Base-by-base conservation (phyloP, 2,797 vertebrate species). In the Eutrigla gurnardus region DNA sequence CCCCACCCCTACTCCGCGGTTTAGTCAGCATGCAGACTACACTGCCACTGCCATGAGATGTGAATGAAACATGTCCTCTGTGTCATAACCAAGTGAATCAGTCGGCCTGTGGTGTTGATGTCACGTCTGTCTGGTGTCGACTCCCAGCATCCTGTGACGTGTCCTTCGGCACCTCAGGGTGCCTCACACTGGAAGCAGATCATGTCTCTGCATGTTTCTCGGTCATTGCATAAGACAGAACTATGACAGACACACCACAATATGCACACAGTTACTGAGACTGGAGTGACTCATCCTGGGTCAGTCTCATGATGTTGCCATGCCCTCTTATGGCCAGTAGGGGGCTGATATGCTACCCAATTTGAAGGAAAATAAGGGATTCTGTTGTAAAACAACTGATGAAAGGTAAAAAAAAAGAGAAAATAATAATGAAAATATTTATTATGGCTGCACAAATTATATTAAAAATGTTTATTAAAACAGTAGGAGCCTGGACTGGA, bases 301-400 rank as follows among this genome's bases (percentile, higher is more conserved):
- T 61, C 14, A 42, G 36, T 52, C 12, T 46, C 4, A 12, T 10
- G 2, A 57, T 40, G 43, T 32, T 79, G 78, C 42, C 25, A 18
- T 84, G n/a, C 8, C 57, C 36, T 43, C 32, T 17, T 12, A 15
- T 42, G 69, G 17, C 84, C 86, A 83, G 7, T 17, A 81, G 84
- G 55, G 69, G 83, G 78, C 73, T 58, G 54, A 25, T 40, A 0
- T 17, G 35, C 45, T 53, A 4, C 15, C 7, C 6, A 25, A 11
- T n/a, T 14, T 15, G 1, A 72, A 58, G 46, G 17, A 65, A 71
- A 37, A 58, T 14, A 54, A 8, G 10, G 6, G 7, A 35, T 33
- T 10, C 3, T 50, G 14, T 45, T 50, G 3, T 18, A 13, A 33
- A 18, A 40, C 1, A 2, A 63, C 15, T 25, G 5, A 18, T 53